Base-by-base conservation (phyloP, 2,113 vertebrate genomes). In the Carassius carassius region DNA sequence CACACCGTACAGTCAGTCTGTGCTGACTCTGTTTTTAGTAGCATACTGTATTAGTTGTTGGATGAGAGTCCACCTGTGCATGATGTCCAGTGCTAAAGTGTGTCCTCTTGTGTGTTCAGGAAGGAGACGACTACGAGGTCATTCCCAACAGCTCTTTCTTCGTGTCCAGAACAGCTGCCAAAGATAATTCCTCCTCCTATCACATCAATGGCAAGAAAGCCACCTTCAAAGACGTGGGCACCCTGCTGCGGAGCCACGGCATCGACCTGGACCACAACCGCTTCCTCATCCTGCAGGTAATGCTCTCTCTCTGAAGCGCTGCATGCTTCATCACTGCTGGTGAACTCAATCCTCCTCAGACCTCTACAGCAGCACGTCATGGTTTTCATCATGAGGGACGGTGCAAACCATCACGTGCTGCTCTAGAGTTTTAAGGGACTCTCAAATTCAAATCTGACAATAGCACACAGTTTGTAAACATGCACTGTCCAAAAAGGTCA, bases 321-420 rank as follows among this genome's bases (percentile, higher is more conserved):
- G 14, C 56, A 78, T 85, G 49, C 65, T 86, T 56, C 60, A 35
- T 70, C 56, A 56, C 78, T 54, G 77, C 86, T 90, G 25, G 78
- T 88, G 84, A 10, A 81, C 60, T 47, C 78, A 70, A 37, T 51
- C 23, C 49, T 81, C 95, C 97, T 97, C 96, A 95, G 93, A 94
- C 93, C 96, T 90, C 97, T 99, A 91, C 97, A 99, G 98, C 98
- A 99, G 98, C 98, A 98, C 97, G 97, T 99, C 97, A 99, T 99
- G 98, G 96, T 99, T 99, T 99, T 97, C 96, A 97, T 93, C 93
- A 90, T 91, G 84, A 86, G 88, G 92, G 91, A 94, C 94, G 93
- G 93, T 97, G 96, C 96, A 92, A 98, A 97, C 97, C 97, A 98
- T 99, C 92, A 95, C 98, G 94, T 97, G 98, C 98, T 99, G 98